Percentiles rank a stretch among this genome's conserved stretches.
Evolutionary conservation across 2,888 invertebrate species (phyloP).

Genomic region (Aphodius sticticus): DNA sequence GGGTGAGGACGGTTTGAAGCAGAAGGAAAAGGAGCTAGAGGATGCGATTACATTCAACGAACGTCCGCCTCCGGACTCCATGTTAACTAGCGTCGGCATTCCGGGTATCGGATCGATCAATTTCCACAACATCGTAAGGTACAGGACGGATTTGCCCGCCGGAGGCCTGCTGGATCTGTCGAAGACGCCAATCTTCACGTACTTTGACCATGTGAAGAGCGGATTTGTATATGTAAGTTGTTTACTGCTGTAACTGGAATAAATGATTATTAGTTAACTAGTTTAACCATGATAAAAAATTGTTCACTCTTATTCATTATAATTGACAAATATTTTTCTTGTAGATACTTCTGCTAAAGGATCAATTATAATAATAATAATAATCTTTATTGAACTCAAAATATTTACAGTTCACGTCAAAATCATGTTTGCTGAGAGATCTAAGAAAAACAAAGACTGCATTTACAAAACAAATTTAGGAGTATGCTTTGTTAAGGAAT

Average conservation of each 20-base stretch:
- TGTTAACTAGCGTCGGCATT: slow-evolving; percentile 77
- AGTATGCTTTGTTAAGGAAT: too few relatives aligned
- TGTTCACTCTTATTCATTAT: slow-evolving; percentile 10
- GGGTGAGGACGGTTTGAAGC: slow-evolving; percentile 73
- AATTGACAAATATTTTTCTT: background rate
- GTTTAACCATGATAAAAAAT: slow-evolving; percentile 14
- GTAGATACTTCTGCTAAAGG: too few relatives aligned
- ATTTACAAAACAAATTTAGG: too few relatives aligned
- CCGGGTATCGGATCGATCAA: slow-evolving; percentile 77
- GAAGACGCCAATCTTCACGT: slow-evolving; percentile 76
- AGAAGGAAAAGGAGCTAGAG: slow-evolving; percentile 68
- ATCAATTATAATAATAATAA: too few relatives aligned
- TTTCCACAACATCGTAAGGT: slow-evolving; percentile 67
- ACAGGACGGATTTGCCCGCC: slow-evolving; percentile 41
- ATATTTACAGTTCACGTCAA: too few relatives aligned
- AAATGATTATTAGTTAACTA: too few relatives aligned
- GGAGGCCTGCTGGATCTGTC: slow-evolving; percentile 64
- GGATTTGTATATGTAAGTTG: slow-evolving; percentile 84
- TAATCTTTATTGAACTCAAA: too few relatives aligned
- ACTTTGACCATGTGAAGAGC: slow-evolving; percentile 81
- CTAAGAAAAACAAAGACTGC: too few relatives aligned
- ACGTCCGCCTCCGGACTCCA: slow-evolving; percentile 74
- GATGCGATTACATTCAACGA: slow-evolving; percentile 80
- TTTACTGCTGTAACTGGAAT: too few relatives aligned
- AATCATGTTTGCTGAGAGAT: too few relatives aligned